A percentile compares a stretch with the other conserved stretches of the same genome.
Conservation (phyloP, 1,140 invertebrate genomes). For the Artemia franciscana region DNA sequence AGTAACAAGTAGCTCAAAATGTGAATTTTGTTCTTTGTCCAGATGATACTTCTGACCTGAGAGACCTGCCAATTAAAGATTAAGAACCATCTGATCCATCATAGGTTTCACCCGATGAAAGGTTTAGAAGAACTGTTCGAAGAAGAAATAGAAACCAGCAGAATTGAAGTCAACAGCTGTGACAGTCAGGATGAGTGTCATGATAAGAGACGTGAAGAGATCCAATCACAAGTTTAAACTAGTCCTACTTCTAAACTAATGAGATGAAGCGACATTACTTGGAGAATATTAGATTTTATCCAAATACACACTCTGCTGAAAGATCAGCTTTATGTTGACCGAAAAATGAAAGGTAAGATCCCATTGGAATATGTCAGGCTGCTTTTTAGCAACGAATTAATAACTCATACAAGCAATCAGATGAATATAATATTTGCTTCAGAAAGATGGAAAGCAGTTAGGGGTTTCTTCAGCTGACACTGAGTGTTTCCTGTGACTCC, state of each 20-base stretch:
- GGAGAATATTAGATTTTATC: not conserved
- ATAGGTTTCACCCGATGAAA: not conserved
- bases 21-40: not conserved
- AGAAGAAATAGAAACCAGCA: no score
- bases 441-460: not conserved
- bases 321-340: not conserved
- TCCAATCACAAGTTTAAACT: not conserved
- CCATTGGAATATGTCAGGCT: not conserved
- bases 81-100: not conserved
- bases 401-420: not conserved
- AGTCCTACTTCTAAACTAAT: not conserved
- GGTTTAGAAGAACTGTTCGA: no score
- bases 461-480: not conserved
- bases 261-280: not conserved
- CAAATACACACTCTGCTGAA: not conserved
- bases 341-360: not conserved
- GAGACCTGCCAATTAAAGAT: not conserved
- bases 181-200: not conserved
- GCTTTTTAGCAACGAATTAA: not conserved
- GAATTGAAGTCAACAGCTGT: not conserved
- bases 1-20: not conserved
- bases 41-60: not conserved
- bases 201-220: not conserved
- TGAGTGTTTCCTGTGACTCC: not conserved
- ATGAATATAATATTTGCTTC: not conserved